These are phyloP conservation scores for Mimumesa dahlbomi DNA, from an alignment of 2,888 invertebrate genomes.

Conservation along the genomic window DNA sequence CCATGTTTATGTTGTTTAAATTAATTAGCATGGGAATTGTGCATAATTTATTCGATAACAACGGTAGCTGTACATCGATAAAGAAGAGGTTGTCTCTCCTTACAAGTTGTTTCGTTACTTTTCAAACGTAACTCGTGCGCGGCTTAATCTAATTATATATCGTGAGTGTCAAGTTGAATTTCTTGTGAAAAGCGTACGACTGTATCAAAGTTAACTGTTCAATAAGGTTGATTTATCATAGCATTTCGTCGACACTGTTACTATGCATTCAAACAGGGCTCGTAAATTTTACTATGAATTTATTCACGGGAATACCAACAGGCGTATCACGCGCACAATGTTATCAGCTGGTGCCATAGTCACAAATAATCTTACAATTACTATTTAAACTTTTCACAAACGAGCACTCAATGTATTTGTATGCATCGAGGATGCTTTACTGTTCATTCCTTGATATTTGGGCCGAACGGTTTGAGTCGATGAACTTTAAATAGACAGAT, in stretches of 20 bases:
- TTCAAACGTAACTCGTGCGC: background rate
- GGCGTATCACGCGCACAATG: background rate
- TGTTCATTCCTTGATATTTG: background rate
- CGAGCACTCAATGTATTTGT: background rate
- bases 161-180: too few species aligned
- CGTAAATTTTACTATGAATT: too few species aligned
- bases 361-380: background rate
- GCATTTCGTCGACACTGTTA: too few species aligned
- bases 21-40: slow-evolving; percentile 45
- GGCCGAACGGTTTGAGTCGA: too few species aligned
- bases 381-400: background rate
- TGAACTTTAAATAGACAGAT: too few species aligned
- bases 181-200: too few species aligned
- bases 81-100: background rate
- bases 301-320: too few species aligned
- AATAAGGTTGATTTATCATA: too few species aligned
- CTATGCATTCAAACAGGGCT: too few species aligned
- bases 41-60: slow-evolving; percentile 46
- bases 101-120: background rate
- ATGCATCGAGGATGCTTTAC: background rate
- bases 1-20: slow-evolving; percentile 31
- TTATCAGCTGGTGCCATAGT: background rate
- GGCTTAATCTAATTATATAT: too few species aligned
- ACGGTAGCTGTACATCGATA: slow-evolving; percentile 2
- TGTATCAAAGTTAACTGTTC: too few species aligned